Evolutionary conservation across 2,113 vertebrate species (phyloP), one percentile per base, ranked within the genome.

Genomic region (Monopterus albus): DNA sequence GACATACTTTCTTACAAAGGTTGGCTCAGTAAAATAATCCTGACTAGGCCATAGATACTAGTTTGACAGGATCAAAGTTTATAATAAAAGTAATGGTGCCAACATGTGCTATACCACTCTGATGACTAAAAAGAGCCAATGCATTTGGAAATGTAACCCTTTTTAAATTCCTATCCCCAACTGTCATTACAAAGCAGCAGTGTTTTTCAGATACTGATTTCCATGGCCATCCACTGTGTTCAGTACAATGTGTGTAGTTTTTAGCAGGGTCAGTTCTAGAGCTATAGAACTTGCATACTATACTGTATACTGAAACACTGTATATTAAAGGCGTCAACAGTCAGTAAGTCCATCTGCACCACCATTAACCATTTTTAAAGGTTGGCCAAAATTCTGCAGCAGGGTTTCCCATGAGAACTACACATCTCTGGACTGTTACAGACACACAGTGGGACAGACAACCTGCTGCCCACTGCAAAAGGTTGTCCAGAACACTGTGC

Each of bases 51-150:
- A 31, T 55, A 52, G 46, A 60, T 49, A 52, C 39, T 42, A 51
- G 39, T 71, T 79, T 73, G 58, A 78, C 80, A 38, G 64, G 58
- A 36, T 74, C 46, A 64, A 49, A 23, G 49, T 46, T 43, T 35
- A 43, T 31, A 52, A 64, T 61, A 68, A 70, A 73, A 84, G 62
- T 23, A 75, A 36, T 20, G n/a, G 40, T 49, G 45, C 35, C 65
- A 72, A 75, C 76, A 89, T 82, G 60, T 84, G 76, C 50, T 81
- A 11, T 20, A 77, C 20, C 63, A 50, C 56, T 86, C n/a, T 29
- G 56, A 51, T 72, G 81, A 84, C 56, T 55, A 73, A 76, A 80
- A 73, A 36, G 52, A 50, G 17, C 38, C 55, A 68, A 46, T 77
- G 55, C 64, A 46, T 33, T 51, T 78, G 50, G 60, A 72, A 73